Conservation (phyloP, 30 jellyfish, hydroid and myxozoan genomes). For the Clytia hemisphaerica region DNA sequence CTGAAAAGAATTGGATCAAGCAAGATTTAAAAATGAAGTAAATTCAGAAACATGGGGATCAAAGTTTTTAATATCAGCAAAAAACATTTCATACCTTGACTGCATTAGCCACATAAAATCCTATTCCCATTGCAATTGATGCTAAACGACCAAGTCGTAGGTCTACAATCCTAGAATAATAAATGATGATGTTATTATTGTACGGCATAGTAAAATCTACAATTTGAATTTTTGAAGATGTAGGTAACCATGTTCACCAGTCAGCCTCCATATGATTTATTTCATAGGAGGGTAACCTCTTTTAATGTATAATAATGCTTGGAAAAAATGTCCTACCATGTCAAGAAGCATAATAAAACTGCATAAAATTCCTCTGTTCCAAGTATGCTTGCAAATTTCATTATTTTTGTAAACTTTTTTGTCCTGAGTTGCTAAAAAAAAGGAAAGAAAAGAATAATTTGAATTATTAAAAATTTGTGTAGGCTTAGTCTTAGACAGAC, state of each 20-base stretch:
- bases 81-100: slow-evolving; percentile 46
- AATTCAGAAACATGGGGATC: too few species aligned
- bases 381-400: slow-evolving; percentile 59
- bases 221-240: too few species aligned
- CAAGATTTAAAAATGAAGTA: neutral
- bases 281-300: too few species aligned
- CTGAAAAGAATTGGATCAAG: slow-evolving; percentile 17
- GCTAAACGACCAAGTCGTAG: slow-evolving; percentile 76
- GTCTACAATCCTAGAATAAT: slow-evolving; percentile 61
- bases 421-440: slow-evolving; percentile 51
- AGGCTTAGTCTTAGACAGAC: too few species aligned
- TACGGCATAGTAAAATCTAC: too few species aligned
- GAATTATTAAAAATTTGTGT: too few species aligned
- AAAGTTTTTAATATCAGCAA: neutral
- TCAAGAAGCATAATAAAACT: slow-evolving; percentile 50
- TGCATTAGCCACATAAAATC: slow-evolving; percentile 73
- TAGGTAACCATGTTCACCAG: too few species aligned
- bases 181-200: neutral
- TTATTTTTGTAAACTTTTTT: slow-evolving; percentile 42
- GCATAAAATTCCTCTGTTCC: slow-evolving; percentile 84
- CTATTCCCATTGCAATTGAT: slow-evolving; percentile 83
- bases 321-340: slow-evolving; percentile 46
- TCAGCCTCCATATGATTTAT: too few species aligned
- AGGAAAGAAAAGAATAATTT: neutral
- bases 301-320: neutral